Evolutionary conservation across 1,140 invertebrate species (phyloP).

Genomic region (Amyelois transitella): DNA sequence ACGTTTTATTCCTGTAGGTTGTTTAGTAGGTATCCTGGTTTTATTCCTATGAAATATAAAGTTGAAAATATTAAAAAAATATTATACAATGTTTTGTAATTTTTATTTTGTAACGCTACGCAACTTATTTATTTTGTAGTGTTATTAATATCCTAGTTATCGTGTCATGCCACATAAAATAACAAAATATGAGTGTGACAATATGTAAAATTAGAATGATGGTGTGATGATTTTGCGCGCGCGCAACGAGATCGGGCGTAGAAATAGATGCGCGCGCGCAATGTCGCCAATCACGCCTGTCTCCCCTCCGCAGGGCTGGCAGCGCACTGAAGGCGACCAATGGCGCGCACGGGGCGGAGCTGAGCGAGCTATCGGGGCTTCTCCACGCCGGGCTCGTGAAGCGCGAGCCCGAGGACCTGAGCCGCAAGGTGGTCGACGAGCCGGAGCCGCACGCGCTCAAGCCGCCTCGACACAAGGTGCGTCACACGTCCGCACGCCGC

Average conservation of each 20-base stretch:
- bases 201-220: slow-evolving; percentile 33
- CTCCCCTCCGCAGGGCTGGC: slow-evolving; percentile 70
- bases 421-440: slow-evolving; percentile 73
- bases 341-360: slow-evolving; percentile 74
- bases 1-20: too few relatives aligned
- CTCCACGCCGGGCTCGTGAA: slow-evolving; percentile 74
- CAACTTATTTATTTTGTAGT: slow-evolving; percentile 22
- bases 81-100: neutral
- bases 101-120: too few relatives aligned
- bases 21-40: too few relatives aligned
- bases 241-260: slow-evolving; percentile 39
- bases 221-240: slow-evolving; percentile 45
- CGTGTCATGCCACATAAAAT: neutral
- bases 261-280: slow-evolving; percentile 59
- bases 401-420: slow-evolving; percentile 74
- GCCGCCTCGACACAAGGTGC: slow-evolving; percentile 71
- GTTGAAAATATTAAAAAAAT: neutral
- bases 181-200: neutral
- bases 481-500: slow-evolving; percentile 69
- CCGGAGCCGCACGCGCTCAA: slow-evolving; percentile 67
- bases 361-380: slow-evolving; percentile 71
- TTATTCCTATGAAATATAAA: neutral
- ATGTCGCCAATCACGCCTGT: slow-evolving; percentile 57
- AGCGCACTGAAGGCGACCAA: slow-evolving; percentile 65
- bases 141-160: slow-evolving; percentile 15